Evolutionary conservation across 2,888 invertebrate genomes (phyloP).

Genomic region (Caenorhabditis japonica): DNA sequence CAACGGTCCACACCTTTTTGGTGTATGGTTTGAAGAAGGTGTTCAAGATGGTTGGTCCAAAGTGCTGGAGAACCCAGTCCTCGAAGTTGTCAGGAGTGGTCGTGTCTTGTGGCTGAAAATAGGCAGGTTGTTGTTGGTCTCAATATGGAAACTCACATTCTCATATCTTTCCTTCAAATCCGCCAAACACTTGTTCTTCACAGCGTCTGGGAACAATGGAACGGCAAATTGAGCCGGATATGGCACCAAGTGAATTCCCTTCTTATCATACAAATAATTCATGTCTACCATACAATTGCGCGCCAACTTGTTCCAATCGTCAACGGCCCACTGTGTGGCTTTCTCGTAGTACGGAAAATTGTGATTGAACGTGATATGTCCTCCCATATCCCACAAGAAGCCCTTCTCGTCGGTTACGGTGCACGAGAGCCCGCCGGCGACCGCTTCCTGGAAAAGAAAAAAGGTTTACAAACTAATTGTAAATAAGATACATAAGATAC

Average conservation of each 20-base stretch:
- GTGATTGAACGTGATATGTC: slow-evolving; percentile 77
- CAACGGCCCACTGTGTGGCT: slow-evolving; percentile 75
- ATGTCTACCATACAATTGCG: slow-evolving; percentile 76
- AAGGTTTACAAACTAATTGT: too few relatives aligned
- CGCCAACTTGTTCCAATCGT: slow-evolving; percentile 75
- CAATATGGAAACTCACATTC: slow-evolving; percentile 67
- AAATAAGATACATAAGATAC: not conserved
- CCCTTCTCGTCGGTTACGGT: slow-evolving; percentile 75
- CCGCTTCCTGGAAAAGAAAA: slow-evolving; percentile 60
- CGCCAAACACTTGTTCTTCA: slow-evolving; percentile 69
- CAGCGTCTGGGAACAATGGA: slow-evolving; percentile 73
- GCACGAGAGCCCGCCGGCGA: slow-evolving; percentile 75
- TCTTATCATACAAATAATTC: slow-evolving; percentile 72
- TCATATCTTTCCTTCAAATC: slow-evolving; percentile 76
- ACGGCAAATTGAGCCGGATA: slow-evolving; percentile 77
- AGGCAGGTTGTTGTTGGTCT: not conserved
- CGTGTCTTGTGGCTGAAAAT: slow-evolving; percentile 40
- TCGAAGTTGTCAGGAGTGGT: slow-evolving; percentile 71
- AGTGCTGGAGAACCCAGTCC: slow-evolving; percentile 75
- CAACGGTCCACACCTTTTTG: slow-evolving; percentile 76
- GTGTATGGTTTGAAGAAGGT: slow-evolving; percentile 77
- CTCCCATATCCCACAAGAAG: slow-evolving; percentile 77
- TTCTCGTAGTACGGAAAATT: slow-evolving; percentile 77
- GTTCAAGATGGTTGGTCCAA: slow-evolving; percentile 75
- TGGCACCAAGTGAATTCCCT: slow-evolving; percentile 74